Percentiles rank a stretch among this genome's conserved stretches.
phyloP scores from a whole-genome alignment of 2,797 vertebrate species.

The Dicrostonyx torquatus region DNA sequence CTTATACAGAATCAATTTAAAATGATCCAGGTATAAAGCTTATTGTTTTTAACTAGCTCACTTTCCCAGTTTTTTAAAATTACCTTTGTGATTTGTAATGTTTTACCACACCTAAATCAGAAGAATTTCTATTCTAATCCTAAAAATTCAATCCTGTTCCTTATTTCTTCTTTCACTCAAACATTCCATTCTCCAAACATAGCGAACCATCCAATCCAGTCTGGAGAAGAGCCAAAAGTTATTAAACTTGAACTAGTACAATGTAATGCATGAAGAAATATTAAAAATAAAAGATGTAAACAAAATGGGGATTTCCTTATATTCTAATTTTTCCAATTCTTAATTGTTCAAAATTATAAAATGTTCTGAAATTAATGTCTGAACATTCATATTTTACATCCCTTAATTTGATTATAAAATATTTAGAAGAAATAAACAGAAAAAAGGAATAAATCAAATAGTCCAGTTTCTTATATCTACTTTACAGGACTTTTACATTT shows the following conservation, averaged over 20 bases:
- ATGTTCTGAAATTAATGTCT: background rate
- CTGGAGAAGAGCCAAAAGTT: background rate
- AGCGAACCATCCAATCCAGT: background rate
- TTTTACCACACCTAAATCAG: background rate
- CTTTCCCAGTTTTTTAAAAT: background rate
- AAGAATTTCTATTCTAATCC: background rate
- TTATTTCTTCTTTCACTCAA: background rate
- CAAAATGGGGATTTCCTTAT: background rate
- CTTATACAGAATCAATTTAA: background rate
- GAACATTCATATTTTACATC: background rate
- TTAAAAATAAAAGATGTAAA: background rate
- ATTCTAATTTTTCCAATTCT: constrained; percentile 6
- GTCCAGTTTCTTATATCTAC: background rate
- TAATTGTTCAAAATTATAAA: background rate
- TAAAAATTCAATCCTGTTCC: background rate
- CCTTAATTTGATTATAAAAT: background rate
- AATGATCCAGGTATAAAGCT: background rate
- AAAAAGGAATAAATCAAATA: background rate
- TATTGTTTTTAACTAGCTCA: background rate
- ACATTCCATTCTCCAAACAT: background rate
- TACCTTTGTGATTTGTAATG: background rate
- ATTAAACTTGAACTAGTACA: background rate
- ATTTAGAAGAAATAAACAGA: background rate
- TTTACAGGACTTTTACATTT: background rate
- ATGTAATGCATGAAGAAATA: background rate